Evolutionary conservation across 2,113 vertebrate species (phyloP).

Genomic region (Vireo altiloquus): DNA sequence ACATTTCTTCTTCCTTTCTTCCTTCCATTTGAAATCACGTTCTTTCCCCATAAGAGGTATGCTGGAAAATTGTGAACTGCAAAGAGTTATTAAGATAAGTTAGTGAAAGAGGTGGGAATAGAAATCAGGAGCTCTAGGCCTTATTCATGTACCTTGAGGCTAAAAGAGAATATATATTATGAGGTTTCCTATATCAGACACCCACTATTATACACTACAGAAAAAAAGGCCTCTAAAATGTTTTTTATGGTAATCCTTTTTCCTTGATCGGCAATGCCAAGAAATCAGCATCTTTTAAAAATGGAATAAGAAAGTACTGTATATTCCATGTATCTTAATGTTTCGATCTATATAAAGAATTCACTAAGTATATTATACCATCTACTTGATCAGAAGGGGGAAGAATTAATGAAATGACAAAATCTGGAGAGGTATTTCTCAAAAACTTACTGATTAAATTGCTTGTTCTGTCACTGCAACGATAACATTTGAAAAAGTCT

Average conservation of each 20-base stretch:
- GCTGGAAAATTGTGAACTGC: background rate
- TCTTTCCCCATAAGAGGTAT: background rate
- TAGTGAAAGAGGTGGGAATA: background rate
- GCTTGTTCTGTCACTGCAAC: background rate
- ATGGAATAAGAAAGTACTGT: background rate
- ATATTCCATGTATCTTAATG: background rate
- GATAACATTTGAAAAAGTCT: background rate
- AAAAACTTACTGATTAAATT: background rate
- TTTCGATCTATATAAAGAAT: background rate
- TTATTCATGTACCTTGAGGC: background rate
- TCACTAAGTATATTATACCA: background rate
- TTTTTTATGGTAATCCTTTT: constrained; percentile 5
- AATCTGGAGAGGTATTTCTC: background rate
- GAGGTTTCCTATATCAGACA: background rate
- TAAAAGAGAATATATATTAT: background rate
- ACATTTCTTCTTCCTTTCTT: background rate
- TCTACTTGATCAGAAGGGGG: background rate
- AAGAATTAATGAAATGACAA: constrained; percentile 3
- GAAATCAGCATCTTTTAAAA: background rate
- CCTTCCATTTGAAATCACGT: background rate
- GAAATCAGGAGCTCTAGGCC: background rate
- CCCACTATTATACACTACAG: background rate
- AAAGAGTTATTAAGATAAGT: constrained; percentile 21
- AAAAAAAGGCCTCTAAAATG: background rate
- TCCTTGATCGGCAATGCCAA: background rate